These are phyloP conservation scores for Ictalurus furcatus DNA, from an alignment of 2,113 vertebrate species.

Conservation along the genomic window DNA sequence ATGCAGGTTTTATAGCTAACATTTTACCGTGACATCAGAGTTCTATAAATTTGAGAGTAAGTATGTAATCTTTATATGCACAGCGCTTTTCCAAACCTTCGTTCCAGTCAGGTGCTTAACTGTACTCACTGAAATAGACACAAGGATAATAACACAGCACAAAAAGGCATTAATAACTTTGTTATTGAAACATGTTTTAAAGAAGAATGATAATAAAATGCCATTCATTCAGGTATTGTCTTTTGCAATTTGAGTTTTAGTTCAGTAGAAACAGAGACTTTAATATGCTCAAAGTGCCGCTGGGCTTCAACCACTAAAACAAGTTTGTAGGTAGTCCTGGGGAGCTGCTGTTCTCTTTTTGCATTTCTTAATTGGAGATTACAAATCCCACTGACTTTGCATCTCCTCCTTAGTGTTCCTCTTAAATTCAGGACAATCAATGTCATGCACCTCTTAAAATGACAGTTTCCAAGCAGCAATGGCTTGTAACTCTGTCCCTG, in stretches of 20 bases:
- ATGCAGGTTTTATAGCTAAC: neutral
- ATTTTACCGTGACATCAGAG: neutral
- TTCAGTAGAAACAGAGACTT: neutral
- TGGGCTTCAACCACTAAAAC: neutral
- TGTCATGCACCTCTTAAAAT: constrained; percentile 1
- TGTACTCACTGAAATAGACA: neutral
- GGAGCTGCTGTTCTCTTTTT: neutral
- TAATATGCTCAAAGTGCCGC: neutral
- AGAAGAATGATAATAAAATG: neutral
- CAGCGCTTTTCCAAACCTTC: neutral
- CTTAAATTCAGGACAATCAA: neutral
- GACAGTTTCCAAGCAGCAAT: neutral
- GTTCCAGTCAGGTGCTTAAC: neutral
- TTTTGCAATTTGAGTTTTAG: neutral
- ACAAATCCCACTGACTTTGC: neutral
- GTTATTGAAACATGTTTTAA: neutral
- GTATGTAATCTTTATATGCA: neutral
- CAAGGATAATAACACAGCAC: neutral
- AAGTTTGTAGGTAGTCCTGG: neutral
- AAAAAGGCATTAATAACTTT: neutral
- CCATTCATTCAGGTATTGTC: neutral
- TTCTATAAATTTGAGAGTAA: neutral
- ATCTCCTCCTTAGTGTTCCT: neutral
- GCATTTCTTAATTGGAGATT: neutral
- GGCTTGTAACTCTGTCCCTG: neutral